Percentiles rank a stretch among this genome's conserved stretches.
Conservation (phyloP, 1,140 invertebrate species). For the Thaumatotibia leucotreta region DNA sequence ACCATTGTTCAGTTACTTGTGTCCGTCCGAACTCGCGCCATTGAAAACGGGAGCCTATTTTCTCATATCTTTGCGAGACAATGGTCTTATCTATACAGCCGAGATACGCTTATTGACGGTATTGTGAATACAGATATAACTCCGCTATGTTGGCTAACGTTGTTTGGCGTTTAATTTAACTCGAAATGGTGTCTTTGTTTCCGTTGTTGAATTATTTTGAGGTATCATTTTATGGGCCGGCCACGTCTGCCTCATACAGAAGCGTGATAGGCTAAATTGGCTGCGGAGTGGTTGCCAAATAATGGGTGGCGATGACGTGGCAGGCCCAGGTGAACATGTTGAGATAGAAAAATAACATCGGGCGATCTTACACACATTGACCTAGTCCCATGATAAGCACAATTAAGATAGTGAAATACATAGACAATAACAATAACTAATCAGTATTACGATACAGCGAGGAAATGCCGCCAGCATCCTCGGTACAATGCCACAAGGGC, state of each 20-base stretch:
- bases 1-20: no score
- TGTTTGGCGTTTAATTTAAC: background rate
- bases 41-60: background rate
- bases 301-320: background rate
- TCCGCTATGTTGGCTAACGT: conserved; percentile 1
- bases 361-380: no score
- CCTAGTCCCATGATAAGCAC: no score
- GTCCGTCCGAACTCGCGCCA: background rate
- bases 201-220: background rate
- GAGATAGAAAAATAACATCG: no score
- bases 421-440: no score
- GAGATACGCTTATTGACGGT: conserved; percentile 4
- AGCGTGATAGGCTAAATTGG: background rate
- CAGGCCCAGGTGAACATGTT: background rate
- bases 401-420: no score
- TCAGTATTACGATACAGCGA: no score
- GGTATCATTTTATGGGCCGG: background rate
- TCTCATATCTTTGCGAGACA: conserved; percentile 1
- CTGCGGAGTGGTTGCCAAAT: background rate
- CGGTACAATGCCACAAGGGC: no score
- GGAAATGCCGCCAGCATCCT: no score
- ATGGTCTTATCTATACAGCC: conserved; percentile 6
- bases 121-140: conserved; percentile 2
- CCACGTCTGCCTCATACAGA: background rate
- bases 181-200: background rate